Evolutionary conservation across 1,140 invertebrate genomes (phyloP).

Genomic region (Whitmania pigra): DNA sequence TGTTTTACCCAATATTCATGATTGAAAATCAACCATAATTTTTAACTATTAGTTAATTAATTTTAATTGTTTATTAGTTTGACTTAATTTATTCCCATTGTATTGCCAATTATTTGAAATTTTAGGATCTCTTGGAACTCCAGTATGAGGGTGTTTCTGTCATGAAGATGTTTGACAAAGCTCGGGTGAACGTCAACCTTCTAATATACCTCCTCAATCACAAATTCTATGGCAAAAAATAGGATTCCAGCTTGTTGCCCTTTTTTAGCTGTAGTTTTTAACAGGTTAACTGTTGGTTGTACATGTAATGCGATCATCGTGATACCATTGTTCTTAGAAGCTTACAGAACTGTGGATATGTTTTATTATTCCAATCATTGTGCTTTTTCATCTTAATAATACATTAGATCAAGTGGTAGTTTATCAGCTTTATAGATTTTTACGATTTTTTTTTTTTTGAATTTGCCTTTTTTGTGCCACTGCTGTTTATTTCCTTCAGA

Average conservation of each 20-base stretch:
- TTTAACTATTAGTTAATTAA: no score
- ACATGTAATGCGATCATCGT: no score
- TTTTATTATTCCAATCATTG: no score
- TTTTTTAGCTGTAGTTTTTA: not conserved
- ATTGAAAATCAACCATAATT: not conserved
- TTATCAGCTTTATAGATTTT: no score
- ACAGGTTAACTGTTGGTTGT: not conserved
- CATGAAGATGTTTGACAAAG: slow-evolving; percentile 66
- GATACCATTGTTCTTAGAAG: no score
- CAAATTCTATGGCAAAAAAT: slow-evolving; percentile 59
- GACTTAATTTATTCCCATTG: not conserved
- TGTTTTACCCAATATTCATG: not conserved
- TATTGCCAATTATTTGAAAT: slow-evolving; percentile 7
- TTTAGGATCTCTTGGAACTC: slow-evolving; percentile 58
- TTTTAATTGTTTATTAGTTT: not conserved
- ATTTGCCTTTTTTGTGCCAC: no score
- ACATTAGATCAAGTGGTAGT: no score
- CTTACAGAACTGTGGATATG: no score
- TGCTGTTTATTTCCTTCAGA: no score
- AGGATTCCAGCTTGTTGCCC: not conserved
- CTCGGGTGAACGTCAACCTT: slow-evolving; percentile 65
- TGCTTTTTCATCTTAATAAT: no score
- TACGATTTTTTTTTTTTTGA: no score
- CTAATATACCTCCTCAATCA: slow-evolving; percentile 61
- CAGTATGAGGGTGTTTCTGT: slow-evolving; percentile 65